phyloP scores from a whole-genome alignment of 2,888 invertebrate species.

The Allophyes oxyacanthae region DNA sequence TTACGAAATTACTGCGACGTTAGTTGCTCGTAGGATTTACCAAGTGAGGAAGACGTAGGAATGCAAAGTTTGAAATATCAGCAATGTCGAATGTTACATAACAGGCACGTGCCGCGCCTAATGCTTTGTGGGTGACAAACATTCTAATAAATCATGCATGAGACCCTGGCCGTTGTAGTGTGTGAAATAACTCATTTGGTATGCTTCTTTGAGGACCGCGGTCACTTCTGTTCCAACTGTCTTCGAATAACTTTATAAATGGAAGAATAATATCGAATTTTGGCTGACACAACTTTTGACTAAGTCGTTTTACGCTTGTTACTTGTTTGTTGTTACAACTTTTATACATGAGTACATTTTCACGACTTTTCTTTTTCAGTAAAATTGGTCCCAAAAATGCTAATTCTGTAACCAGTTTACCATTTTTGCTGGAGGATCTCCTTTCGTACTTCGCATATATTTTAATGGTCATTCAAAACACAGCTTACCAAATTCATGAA shows the following conservation, averaged over 20 bases:
- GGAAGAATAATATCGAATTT: not conserved
- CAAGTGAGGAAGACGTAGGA: constrained; percentile 18
- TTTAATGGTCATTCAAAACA: constrained; percentile 6
- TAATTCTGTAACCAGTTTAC: constrained; percentile 18
- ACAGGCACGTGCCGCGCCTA: constrained; percentile 31
- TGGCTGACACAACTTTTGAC: too few species aligned
- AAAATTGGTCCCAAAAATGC: constrained; percentile 4
- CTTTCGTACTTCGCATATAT: constrained; percentile 5
- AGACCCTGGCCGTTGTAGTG: constrained; percentile 46
- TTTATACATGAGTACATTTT: too few species aligned
- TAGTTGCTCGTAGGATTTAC: not conserved
- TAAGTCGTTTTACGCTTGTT: too few species aligned
- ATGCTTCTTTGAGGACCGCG: constrained; percentile 31
- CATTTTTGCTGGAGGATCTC: constrained; percentile 14
- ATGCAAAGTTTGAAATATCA: constrained; percentile 20
- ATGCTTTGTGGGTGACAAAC: constrained; percentile 49
- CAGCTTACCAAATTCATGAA: constrained; percentile 38
- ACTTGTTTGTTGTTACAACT: too few species aligned
- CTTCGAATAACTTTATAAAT: constrained; percentile 33
- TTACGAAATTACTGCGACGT: constrained; percentile 10
- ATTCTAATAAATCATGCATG: constrained; percentile 64
- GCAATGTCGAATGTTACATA: constrained; percentile 10
- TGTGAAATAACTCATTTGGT: constrained; percentile 46
- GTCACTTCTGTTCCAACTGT: constrained; percentile 23
- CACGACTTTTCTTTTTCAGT: too few species aligned